phyloP scores from a whole-genome alignment of 2,113 vertebrate species.

The Grammomys dolichurus region DNA sequence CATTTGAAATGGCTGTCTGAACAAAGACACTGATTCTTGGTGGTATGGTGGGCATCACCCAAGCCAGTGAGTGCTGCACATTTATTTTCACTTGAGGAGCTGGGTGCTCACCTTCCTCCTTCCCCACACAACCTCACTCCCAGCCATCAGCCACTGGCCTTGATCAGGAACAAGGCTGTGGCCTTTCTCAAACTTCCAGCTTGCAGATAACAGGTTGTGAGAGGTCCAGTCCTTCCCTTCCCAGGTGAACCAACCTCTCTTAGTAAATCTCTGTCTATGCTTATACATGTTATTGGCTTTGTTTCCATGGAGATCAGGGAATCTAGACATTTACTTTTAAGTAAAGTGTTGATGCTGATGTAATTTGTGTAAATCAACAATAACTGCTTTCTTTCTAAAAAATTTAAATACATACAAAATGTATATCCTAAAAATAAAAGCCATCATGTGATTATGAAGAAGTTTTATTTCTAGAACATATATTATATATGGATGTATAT shows the following conservation, averaged over 20 bases:
- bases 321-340: slow-evolving; percentile 4
- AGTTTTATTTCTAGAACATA: slow-evolving; percentile 28
- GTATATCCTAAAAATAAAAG: not conserved
- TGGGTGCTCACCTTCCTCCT: not conserved
- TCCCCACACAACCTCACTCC: not conserved
- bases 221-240: not conserved
- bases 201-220: not conserved
- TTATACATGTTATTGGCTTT: not conserved
- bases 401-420: slow-evolving; percentile 5
- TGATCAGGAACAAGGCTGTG: not conserved
- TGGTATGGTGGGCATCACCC: too few species aligned
- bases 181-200: not conserved
- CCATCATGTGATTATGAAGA: not conserved
- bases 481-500: not conserved
- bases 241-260: not conserved
- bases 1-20: too few species aligned
- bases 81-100: not conserved
- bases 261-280: not conserved
- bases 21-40: not conserved
- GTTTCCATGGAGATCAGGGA: not conserved
- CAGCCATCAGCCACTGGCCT: not conserved
- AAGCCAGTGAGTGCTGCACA: not conserved
- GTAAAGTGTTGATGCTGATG: not conserved
- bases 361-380: not conserved
- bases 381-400: slow-evolving; percentile 8